Evolutionary conservation across 2,888 invertebrate genomes (phyloP).

Genomic region (Catocala sponsa): DNA sequence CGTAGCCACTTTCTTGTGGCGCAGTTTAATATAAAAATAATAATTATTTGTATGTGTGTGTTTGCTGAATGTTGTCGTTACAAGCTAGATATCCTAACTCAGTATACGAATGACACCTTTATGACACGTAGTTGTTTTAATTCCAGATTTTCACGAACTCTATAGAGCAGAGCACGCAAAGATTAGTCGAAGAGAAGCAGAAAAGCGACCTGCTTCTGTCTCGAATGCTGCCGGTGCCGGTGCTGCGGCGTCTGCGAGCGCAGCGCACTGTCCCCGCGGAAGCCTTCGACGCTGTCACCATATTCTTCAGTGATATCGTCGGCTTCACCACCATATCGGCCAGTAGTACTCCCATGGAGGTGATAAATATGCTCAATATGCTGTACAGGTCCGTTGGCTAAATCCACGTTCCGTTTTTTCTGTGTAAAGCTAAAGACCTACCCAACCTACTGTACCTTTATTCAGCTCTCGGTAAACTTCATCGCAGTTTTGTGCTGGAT

Average conservation of each 20-base stretch:
- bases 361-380: conserved; percentile 90
- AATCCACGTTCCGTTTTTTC: conserved; percentile 6
- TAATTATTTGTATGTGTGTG: too few relatives aligned
- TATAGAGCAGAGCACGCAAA: conserved; percentile 82
- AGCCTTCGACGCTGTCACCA: conserved; percentile 90
- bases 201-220: conserved; percentile 88
- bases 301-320: conserved; percentile 92
- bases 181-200: conserved; percentile 85
- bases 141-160: conserved; percentile 83
- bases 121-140: neutral
- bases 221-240: conserved; percentile 88
- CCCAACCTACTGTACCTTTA: too few relatives aligned
- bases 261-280: conserved; percentile 89
- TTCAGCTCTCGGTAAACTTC: too few relatives aligned
- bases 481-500: too few relatives aligned
- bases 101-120: too few relatives aligned
- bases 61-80: too few relatives aligned
- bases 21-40: too few relatives aligned
- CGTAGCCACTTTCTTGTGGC: too few relatives aligned
- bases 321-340: conserved; percentile 90
- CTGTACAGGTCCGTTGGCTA: conserved; percentile 87
- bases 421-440: conserved; percentile 3
- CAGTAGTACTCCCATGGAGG: conserved; percentile 89
- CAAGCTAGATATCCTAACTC: too few relatives aligned
- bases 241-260: conserved; percentile 84